Percentiles rank a stretch among this genome's conserved stretches.
Evolutionary conservation across 2,888 invertebrate genomes (phyloP).

Genomic region (Archips crataeganus): DNA sequence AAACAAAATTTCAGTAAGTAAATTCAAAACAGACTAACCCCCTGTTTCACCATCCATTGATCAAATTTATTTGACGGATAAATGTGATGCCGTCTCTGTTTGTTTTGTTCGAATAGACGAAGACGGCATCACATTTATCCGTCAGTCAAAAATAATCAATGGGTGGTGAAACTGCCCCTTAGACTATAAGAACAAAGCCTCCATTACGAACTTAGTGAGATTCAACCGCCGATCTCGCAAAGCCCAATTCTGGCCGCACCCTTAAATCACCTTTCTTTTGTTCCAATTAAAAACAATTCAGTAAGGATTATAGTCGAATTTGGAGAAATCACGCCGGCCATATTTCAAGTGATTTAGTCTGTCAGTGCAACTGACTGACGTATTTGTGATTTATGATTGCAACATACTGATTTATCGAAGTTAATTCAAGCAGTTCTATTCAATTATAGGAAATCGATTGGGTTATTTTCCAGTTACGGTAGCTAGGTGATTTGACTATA

Average conservation of each 20-base stretch:
- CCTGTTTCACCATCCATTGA: too few relatives aligned
- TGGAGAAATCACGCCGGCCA: slow-evolving; percentile 61
- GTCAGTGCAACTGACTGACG: slow-evolving; percentile 64
- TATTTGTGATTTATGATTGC: slow-evolving; percentile 65
- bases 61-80: too few relatives aligned
- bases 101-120: too few relatives aligned
- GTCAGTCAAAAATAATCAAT: too few relatives aligned
- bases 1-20: too few relatives aligned
- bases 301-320: slow-evolving; percentile 72
- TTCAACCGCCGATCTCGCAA: neutral
- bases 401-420: slow-evolving; percentile 68
- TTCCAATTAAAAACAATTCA: slow-evolving; percentile 78
- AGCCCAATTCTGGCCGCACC: slow-evolving; percentile 19
- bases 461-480: slow-evolving; percentile 49
- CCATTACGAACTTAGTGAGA: neutral
- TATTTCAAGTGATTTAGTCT: slow-evolving; percentile 74
- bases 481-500: slow-evolving; percentile 42
- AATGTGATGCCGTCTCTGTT: too few relatives aligned
- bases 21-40: too few relatives aligned
- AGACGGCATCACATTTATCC: too few relatives aligned
- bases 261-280: slow-evolving; percentile 60
- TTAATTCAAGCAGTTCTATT: slow-evolving; percentile 70
- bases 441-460: slow-evolving; percentile 59
- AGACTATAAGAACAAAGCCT: too few relatives aligned
- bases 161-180: too few relatives aligned